Evolutionary conservation across 2,797 vertebrate genomes (phyloP).

Genomic region (Pseudopleuronectes americanus): DNA sequence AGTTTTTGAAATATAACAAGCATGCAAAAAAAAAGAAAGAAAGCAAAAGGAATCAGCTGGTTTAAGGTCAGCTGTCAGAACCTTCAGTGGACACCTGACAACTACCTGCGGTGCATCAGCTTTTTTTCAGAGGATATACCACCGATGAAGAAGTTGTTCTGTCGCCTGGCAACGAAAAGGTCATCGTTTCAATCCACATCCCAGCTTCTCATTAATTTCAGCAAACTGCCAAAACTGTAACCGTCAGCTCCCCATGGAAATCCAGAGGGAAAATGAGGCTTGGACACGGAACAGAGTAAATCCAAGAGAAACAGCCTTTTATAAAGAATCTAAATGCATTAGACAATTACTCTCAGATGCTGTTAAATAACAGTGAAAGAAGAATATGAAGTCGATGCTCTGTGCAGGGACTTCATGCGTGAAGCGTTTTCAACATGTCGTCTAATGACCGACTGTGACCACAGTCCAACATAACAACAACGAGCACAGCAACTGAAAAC

Average conservation of each 20-base stretch:
- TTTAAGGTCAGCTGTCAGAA: constrained; percentile 69
- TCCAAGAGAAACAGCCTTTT: neutral
- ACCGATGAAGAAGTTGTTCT: constrained; percentile 35
- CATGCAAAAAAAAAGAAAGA: neutral
- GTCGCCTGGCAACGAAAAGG: constrained; percentile 62
- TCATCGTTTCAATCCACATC: constrained; percentile 48
- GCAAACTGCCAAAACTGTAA: constrained; percentile 17
- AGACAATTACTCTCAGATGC: neutral
- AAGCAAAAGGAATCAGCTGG: constrained; percentile 5
- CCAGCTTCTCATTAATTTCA: constrained; percentile 48
- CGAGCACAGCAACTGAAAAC: constrained; percentile 23
- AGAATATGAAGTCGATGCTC: neutral
- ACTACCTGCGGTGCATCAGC: constrained; percentile 16
- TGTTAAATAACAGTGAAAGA: constrained; percentile 17
- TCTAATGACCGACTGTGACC: constrained; percentile 20
- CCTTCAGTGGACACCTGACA: constrained; percentile 36
- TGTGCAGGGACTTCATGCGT: neutral
- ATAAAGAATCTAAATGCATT: neutral
- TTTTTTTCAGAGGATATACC: constrained; percentile 31
- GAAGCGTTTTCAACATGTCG: constrained; percentile 8
- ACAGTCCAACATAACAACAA: constrained; percentile 15
- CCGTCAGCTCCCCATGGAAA: constrained; percentile 6
- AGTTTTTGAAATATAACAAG: constrained; percentile 22
- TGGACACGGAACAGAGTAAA: neutral
- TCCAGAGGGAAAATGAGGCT: neutral